phyloP scores from a whole-genome alignment of 2,797 vertebrate species.

The Chiroxiphia lanceolata region DNA sequence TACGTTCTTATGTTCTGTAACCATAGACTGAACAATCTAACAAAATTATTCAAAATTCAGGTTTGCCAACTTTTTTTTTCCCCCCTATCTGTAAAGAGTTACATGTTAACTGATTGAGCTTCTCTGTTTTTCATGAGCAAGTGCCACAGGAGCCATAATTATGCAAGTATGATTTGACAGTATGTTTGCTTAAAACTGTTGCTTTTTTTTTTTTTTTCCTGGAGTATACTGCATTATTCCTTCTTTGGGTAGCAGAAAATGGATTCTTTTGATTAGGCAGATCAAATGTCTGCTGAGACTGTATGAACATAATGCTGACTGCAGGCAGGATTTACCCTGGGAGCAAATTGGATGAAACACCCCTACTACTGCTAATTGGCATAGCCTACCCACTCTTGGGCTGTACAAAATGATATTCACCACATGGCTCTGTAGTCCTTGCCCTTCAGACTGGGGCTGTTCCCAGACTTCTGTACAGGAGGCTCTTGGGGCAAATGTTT shows the following conservation, averaged over 20 bases:
- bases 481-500: background rate
- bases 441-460: background rate
- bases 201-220: background rate
- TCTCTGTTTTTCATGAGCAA: background rate
- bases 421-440: background rate
- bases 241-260: constrained; percentile 20
- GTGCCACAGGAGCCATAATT: background rate
- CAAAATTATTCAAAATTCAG: background rate
- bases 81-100: background rate
- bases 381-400: background rate
- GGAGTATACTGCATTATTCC: background rate
- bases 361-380: background rate
- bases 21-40: background rate
- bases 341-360: background rate
- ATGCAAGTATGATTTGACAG: background rate
- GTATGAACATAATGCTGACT: constrained; percentile 20
- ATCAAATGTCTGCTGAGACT: constrained; percentile 37
- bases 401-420: background rate
- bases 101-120: background rate
- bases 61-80: background rate
- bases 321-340: constrained; percentile 32
- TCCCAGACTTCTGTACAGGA: background rate
- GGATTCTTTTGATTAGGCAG: constrained; percentile 37
- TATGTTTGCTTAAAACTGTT: background rate
- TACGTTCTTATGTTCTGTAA: background rate